Conservation (phyloP, 2,888 invertebrate species). For the Scelioninae gen. 1 region DNA sequence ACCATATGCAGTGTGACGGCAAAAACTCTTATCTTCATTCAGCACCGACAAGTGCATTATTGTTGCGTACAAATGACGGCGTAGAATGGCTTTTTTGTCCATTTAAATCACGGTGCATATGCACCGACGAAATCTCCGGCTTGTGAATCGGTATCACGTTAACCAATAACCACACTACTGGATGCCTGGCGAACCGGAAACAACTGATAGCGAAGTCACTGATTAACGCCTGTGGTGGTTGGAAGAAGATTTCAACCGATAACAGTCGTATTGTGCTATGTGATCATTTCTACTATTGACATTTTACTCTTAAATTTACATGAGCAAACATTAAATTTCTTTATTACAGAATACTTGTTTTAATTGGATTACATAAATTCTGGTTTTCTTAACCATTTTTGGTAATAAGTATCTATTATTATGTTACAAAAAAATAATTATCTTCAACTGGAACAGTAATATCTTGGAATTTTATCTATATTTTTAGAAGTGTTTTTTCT, state of each 20-base stretch:
- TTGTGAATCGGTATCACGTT: constrained; percentile 79
- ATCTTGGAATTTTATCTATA: too few species aligned
- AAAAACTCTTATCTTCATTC: constrained; percentile 58
- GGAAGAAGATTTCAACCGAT: constrained; percentile 79
- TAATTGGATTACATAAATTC: too few species aligned
- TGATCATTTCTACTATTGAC: constrained; percentile 69
- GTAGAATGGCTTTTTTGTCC: constrained; percentile 65
- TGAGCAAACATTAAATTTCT: constrained; percentile 1
- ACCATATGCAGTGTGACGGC: constrained; percentile 37
- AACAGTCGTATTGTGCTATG: constrained; percentile 78
- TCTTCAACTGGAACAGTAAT: too few species aligned
- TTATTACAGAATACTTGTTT: too few species aligned
- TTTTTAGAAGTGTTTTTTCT: too few species aligned
- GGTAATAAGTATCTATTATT: too few species aligned
- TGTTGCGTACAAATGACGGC: constrained; percentile 66
- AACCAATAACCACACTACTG: constrained; percentile 71
- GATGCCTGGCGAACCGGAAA: constrained; percentile 83
- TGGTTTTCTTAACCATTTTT: too few species aligned
- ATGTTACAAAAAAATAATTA: too few species aligned
- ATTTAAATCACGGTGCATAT: constrained; percentile 68
- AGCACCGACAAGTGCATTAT: constrained; percentile 66
- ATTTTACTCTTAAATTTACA: constrained; percentile 23
- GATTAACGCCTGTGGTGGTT: constrained; percentile 80
- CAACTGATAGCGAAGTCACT: constrained; percentile 82
- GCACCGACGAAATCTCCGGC: constrained; percentile 67